A percentile compares a stretch with the other conserved stretches of the same genome.
These are phyloP conservation scores for Hololepta plana DNA, from an alignment of 2,888 invertebrate genomes.

Conservation along the genomic window DNA sequence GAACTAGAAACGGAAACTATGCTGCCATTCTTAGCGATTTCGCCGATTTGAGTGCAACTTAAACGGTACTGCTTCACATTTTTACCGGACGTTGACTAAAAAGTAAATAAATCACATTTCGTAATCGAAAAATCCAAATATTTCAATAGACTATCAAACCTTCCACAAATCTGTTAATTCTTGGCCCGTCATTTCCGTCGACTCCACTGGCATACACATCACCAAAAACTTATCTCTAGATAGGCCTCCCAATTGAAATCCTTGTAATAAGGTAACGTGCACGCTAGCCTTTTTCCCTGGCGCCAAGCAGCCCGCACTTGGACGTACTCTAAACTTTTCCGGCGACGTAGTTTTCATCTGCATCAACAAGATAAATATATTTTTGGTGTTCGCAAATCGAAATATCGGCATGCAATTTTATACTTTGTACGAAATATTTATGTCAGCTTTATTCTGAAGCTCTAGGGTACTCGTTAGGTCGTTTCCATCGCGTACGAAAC, in stretches of 20 bases:
- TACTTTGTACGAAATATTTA: slow-evolving; percentile 49
- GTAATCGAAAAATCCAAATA: neutral
- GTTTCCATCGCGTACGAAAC: slow-evolving; percentile 46
- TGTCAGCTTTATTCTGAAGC: slow-evolving; percentile 43
- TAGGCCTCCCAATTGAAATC: slow-evolving; percentile 46
- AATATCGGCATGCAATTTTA: slow-evolving; percentile 1
- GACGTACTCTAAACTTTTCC: slow-evolving; percentile 84
- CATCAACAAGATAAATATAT: slow-evolving; percentile 2
- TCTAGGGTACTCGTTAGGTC: slow-evolving; percentile 49
- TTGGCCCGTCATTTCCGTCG: slow-evolving; percentile 33
- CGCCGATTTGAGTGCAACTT: slow-evolving; percentile 39
- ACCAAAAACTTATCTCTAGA: slow-evolving; percentile 76
- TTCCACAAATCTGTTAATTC: slow-evolving; percentile 64
- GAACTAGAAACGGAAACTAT: neutral
- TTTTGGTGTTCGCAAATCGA: too few relatives aligned
- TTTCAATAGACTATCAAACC: slow-evolving; percentile 17
- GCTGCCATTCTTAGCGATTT: neutral
- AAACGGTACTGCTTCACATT: slow-evolving; percentile 51
- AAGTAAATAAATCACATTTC: slow-evolving; percentile 1
- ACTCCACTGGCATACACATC: slow-evolving; percentile 55
- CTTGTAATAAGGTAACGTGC: slow-evolving; percentile 56
- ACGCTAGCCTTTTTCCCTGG: slow-evolving; percentile 46
- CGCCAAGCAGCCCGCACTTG: slow-evolving; percentile 60
- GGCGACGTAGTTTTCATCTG: slow-evolving; percentile 92
- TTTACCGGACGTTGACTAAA: slow-evolving; percentile 14